Evolutionary conservation across 2,113 vertebrate genomes (phyloP).

Genomic region (Herpetotheres cachinnans): DNA sequence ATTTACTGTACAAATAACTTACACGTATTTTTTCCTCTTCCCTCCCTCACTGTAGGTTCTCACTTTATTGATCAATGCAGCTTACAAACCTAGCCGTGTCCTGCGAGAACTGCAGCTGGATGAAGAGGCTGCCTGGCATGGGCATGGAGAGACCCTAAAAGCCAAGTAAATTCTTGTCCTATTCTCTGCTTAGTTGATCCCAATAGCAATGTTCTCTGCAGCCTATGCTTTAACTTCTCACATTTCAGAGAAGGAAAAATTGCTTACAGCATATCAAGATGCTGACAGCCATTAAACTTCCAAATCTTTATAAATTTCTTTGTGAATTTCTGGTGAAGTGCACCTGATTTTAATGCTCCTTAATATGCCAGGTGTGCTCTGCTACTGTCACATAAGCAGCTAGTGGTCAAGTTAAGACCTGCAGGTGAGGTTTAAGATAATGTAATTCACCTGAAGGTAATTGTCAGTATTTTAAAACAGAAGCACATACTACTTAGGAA

Average conservation of each 20-base stretch:
- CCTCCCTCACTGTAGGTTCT: slow-evolving; percentile 78
- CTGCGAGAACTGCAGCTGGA: slow-evolving; percentile 94
- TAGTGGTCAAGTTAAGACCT: not conserved
- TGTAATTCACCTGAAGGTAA: not conserved
- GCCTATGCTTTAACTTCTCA: not conserved
- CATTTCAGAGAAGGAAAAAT: not conserved
- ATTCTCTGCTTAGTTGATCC: not conserved
- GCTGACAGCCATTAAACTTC: not conserved
- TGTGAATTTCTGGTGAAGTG: not conserved
- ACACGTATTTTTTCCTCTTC: not conserved
- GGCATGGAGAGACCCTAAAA: slow-evolving; percentile 94
- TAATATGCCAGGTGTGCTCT: not conserved
- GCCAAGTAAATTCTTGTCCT: slow-evolving; percentile 86
- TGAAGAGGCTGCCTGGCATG: slow-evolving; percentile 92
- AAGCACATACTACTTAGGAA: not conserved
- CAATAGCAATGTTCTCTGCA: not conserved
- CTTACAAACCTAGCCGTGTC: slow-evolving; percentile 97
- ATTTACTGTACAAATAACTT: slow-evolving; percentile 2
- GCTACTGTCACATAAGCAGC: not conserved
- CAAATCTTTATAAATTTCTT: not conserved
- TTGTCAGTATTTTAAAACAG: not conserved
- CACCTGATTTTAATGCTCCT: not conserved
- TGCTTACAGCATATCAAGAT: not conserved
- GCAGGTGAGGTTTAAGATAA: not conserved
- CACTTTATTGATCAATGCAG: slow-evolving; percentile 93